These are phyloP conservation scores for Otus scops DNA, from an alignment of 2,797 vertebrate species.

Conservation along the genomic window DNA sequence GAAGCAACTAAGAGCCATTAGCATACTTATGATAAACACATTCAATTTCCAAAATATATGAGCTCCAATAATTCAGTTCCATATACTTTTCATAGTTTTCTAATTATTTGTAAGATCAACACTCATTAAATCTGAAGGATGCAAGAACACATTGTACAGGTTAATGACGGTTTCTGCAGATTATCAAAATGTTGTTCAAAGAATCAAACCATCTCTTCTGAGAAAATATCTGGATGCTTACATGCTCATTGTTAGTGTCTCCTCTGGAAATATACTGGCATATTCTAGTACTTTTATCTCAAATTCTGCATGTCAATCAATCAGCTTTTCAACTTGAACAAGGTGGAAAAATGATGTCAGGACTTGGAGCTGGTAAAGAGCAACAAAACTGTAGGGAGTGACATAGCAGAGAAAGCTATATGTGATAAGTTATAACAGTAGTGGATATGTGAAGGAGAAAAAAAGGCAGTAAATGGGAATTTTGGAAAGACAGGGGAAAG, in stretches of 20 bases:
- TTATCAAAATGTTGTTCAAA: background rate
- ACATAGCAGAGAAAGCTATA: background rate
- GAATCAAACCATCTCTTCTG: background rate
- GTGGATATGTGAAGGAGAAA: background rate
- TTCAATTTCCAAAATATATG: background rate
- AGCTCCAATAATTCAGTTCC: background rate
- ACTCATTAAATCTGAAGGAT: background rate
- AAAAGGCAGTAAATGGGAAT: background rate
- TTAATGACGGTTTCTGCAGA: background rate
- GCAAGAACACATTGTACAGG: background rate
- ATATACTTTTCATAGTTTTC: background rate
- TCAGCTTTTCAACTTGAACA: background rate
- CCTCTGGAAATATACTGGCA: background rate
- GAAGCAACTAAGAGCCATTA: background rate
- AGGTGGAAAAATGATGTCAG: background rate
- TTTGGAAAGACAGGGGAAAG: background rate
- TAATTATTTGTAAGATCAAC: background rate
- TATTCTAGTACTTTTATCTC: background rate
- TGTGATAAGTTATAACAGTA: background rate
- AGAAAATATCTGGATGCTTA: background rate
- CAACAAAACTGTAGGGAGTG: background rate
- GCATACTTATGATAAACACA: background rate
- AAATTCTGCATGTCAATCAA: background rate
- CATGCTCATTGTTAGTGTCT: accelerated
- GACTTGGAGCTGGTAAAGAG: background rate